A percentile compares a stretch with the other conserved stretches of the same genome.
Conservation (phyloP, 2,797 vertebrate genomes). For the Urophycis tenuis region DNA sequence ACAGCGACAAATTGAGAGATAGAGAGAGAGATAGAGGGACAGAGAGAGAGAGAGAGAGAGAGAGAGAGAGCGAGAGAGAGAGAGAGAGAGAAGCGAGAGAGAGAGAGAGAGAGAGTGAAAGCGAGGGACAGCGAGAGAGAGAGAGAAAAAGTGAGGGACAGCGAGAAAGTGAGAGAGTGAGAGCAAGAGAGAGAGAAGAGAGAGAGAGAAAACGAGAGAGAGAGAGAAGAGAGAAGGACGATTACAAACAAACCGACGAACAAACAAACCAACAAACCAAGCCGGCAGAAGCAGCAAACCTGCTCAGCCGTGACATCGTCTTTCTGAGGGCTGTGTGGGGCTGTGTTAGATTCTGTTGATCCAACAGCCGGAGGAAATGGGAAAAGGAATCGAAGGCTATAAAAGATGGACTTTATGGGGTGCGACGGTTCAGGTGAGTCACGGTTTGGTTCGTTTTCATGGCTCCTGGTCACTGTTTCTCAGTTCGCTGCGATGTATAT, state of each 20-base stretch:
- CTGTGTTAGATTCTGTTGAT: neutral
- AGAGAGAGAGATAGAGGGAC: neutral
- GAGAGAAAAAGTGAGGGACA: too few relatives aligned
- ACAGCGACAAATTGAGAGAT: too few relatives aligned
- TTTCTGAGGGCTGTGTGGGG: neutral
- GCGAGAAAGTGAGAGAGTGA: too few relatives aligned
- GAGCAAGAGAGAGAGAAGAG: neutral
- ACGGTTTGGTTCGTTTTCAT: neutral
- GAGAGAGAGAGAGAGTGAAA: neutral
- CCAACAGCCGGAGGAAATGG: neutral
- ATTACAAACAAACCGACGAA: neutral
- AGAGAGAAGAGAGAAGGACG: neutral
- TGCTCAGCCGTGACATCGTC: neutral
- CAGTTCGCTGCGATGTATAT: neutral
- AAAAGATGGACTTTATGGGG: neutral
- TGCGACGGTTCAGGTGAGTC: neutral
- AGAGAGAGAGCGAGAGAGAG: neutral
- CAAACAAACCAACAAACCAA: neutral
- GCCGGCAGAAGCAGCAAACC: neutral
- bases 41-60: neutral
- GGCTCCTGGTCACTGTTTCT: neutral
- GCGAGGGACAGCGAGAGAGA: neutral
- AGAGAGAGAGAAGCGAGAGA: too few relatives aligned
- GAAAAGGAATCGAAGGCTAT: neutral
- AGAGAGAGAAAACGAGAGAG: too few relatives aligned